Base-by-base conservation (phyloP, 2,797 vertebrate species). In the Eptatretus atami region DNA sequence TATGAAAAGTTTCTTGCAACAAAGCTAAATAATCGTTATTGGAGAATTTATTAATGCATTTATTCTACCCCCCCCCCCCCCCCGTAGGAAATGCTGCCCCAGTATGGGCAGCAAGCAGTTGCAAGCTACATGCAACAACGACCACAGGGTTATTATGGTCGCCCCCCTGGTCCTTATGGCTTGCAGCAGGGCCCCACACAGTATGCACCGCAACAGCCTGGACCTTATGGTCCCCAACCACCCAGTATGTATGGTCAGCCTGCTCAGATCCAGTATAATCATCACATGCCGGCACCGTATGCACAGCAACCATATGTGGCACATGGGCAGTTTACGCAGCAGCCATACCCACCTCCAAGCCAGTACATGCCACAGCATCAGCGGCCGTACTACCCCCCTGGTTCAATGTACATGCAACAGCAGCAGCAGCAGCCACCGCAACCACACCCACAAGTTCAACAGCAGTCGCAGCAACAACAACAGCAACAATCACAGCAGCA, bases 241-340 rank as follows among this genome's bases (percentile, higher is more conserved):
- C 31, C 4, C 31, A 44, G 31, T 44, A 8, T 44, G 31, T 44
- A 44, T 44, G 31, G 31, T 44, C 31, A 44, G 31, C 31, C 31
- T 12, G 10, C 57, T n/a, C 57, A 61, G 57, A 61, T n/a, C 57
- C 57, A 61, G n/a, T 61, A 61, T 25, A 61, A 25, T 25, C 57
- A 61, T n/a, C 57, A 61, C n/a, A 61, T 25, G 25, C 57, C 57
- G n/a, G 12, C 57, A n/a, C 57, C n/a, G 12, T 61, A 61, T 25
- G 25, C n/a, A 10, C 57, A 61, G 57, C 57, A 61, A 25, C 57
- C 57, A n/a, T 25, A 61, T 25, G 25, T 61, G 57, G n/a, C 57
- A n/a, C 57, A n/a, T n/a, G 57, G n/a, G n/a, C 57, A 61, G n/a
- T 61, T n/a, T 25, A 61, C n/a, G n/a, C 57, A 61, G 57, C 57